Evolutionary conservation across 2,113 vertebrate genomes (phyloP).

Genomic region (Xiphophorus maculatus): DNA sequence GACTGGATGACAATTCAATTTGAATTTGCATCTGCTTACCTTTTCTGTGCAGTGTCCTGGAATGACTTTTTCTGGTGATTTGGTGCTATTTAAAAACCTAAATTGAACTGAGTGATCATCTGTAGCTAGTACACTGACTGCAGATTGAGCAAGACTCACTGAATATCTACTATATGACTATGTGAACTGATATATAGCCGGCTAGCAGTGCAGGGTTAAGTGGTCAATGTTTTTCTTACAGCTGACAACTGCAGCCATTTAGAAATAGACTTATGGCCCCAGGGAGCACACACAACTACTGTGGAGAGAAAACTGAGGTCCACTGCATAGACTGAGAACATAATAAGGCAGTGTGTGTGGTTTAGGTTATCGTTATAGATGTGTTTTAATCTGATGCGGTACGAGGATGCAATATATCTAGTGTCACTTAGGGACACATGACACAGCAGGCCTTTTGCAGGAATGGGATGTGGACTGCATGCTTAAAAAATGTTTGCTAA

Average conservation of each 20-base stretch:
- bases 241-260: slow-evolving; percentile 51
- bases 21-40: background rate
- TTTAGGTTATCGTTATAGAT: slow-evolving; percentile 52
- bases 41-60: background rate
- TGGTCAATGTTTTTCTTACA: slow-evolving; percentile 57
- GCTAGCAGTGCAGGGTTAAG: slow-evolving; percentile 52
- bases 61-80: background rate
- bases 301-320: slow-evolving; percentile 43
- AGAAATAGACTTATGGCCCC: slow-evolving; percentile 33
- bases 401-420: slow-evolving; percentile 6
- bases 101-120: background rate
- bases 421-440: slow-evolving; percentile 37
- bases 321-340: slow-evolving; percentile 28
- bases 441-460: slow-evolving; percentile 13
- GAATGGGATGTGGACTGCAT: background rate
- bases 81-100: background rate
- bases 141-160: slow-evolving; percentile 4
- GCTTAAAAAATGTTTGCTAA: slow-evolving; percentile 25
- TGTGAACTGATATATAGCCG: slow-evolving; percentile 5
- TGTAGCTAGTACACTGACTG: background rate
- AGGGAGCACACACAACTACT: slow-evolving; percentile 19
- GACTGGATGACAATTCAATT: background rate
- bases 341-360: slow-evolving; percentile 51
- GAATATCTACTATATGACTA: slow-evolving; percentile 15
- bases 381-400: slow-evolving; percentile 42